phyloP scores from a whole-genome alignment of 2,113 vertebrate species.

The Silurus asotus region DNA sequence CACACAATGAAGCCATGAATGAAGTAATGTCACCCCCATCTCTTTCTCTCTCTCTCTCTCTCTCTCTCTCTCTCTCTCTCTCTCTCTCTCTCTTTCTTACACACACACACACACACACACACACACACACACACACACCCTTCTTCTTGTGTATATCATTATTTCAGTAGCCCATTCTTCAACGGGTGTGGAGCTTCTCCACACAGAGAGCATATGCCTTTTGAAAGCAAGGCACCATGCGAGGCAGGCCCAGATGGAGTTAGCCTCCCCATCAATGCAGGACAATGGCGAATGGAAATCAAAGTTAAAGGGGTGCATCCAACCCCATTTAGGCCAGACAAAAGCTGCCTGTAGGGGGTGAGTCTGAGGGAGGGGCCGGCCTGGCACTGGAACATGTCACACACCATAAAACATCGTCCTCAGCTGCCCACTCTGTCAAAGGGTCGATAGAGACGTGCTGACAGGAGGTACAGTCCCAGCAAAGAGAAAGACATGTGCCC shows the following conservation, averaged over 20 bases:
- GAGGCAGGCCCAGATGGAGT: conserved; percentile 87
- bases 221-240: conserved; percentile 84
- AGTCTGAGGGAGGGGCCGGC: conserved; percentile 76
- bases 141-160: conserved; percentile 73
- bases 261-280: conserved; percentile 73
- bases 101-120: not conserved
- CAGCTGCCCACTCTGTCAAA: conserved; percentile 74
- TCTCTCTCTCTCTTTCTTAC: conserved; percentile 41
- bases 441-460: conserved; percentile 72
- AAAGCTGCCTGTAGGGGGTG: conserved; percentile 90
- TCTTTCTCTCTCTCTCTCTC: conserved; percentile 46
- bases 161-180: conserved; percentile 71
- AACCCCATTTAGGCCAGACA: conserved; percentile 80
- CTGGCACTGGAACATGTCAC: conserved; percentile 83
- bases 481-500: conserved; percentile 25
- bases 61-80: conserved; percentile 39
- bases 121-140: not conserved
- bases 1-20: conserved; percentile 75
- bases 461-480: conserved; percentile 52
- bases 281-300: conserved; percentile 79
- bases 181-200: conserved; percentile 72
- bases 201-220: conserved; percentile 79
- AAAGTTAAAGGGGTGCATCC: conserved; percentile 79
- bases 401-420: conserved; percentile 74
- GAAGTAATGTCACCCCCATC: conserved; percentile 55